Base-by-base conservation (phyloP, 2,888 invertebrate species). In the Hedychridium roseum region DNA sequence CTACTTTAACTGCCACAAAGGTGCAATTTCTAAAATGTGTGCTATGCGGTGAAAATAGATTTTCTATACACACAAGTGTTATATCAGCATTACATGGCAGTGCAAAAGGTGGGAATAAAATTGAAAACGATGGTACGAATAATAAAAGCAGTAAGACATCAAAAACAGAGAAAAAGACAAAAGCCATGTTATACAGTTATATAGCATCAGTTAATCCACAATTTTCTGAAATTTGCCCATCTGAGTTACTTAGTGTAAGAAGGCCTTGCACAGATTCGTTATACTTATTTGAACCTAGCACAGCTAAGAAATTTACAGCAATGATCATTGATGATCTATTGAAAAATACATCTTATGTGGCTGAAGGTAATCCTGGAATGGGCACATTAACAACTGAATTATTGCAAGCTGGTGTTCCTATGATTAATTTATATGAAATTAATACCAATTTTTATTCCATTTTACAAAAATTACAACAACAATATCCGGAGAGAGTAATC, bases 281-380 rank as follows among this genome's bases (percentile, higher is more conserved):
- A 76, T 83, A 83, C 61, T 54, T 84, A 23, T 75, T 83, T 38
- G 80, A 83, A 50, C 68, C 63, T 44, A 63, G 69, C 18, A 79
- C 78, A 11, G 84, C 84, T 0, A 75, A 78, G 49, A 51, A 68
- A 51, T 80, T 84, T 44, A 68, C 70, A 1, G 60, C 71, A 16
- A 64, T 79, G 18, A 71, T 84, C n/a, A 71, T 70, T 50, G 59
- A 64, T 7, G 67, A 79, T 50, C 59, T 83, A 15, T 60, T 60
- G 16, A 50, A 68, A 7, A 63, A 72, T n/a, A 64, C 72, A 9
- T 47, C 49, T 35, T 79, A 82, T 2, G 68, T 87, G 11, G 76
- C 87, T n/a, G 90, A 91, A 80, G 80, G 87, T 0, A 88, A 88
- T 78, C 87, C 90, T 1, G 90, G 90, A 0, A 78, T 86, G 30